Conservation (phyloP, 2,888 invertebrate species). For the Apocheima hispidaria region DNA sequence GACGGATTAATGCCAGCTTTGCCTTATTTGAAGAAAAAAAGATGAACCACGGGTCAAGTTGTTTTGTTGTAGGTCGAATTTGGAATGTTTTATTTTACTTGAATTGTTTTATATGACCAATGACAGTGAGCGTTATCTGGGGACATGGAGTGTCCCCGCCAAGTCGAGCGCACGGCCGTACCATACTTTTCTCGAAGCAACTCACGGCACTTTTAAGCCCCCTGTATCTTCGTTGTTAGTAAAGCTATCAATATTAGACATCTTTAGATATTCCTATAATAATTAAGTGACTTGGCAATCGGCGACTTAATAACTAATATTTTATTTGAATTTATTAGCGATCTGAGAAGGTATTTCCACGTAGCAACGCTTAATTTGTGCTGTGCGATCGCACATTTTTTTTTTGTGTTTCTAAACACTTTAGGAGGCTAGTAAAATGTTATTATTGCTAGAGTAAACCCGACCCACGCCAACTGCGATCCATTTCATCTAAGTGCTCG, state of each 20-base stretch:
- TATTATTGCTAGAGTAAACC: conserved; percentile 26
- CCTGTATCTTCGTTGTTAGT: too few relatives aligned
- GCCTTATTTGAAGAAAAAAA: conserved; percentile 53
- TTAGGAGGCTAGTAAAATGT: conserved; percentile 16
- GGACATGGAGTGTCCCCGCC: background rate
- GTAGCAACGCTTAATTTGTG: too few relatives aligned
- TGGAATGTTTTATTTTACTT: conserved; percentile 32
- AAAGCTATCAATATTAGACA: too few relatives aligned
- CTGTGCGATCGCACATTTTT: too few relatives aligned
- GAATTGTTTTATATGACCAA: conserved; percentile 33
- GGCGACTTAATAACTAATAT: too few relatives aligned
- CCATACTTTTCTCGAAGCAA: too few relatives aligned
- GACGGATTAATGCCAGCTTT: conserved; percentile 77
- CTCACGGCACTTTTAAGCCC: too few relatives aligned
- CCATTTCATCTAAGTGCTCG: conserved; percentile 40
- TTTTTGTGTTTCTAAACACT: conserved; percentile 21
- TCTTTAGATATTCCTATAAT: too few relatives aligned
- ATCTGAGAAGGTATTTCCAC: too few relatives aligned
- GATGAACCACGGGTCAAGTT: conserved; percentile 38
- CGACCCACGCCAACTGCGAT: conserved; percentile 34
- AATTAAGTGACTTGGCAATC: too few relatives aligned
- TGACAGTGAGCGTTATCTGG: conserved; percentile 14
- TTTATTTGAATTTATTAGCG: too few relatives aligned
- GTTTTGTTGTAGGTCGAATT: conserved; percentile 40
- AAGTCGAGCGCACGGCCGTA: too few relatives aligned